Base-by-base conservation (phyloP, 2,113 vertebrate species). In the Chroicocephalus ridibundus region DNA sequence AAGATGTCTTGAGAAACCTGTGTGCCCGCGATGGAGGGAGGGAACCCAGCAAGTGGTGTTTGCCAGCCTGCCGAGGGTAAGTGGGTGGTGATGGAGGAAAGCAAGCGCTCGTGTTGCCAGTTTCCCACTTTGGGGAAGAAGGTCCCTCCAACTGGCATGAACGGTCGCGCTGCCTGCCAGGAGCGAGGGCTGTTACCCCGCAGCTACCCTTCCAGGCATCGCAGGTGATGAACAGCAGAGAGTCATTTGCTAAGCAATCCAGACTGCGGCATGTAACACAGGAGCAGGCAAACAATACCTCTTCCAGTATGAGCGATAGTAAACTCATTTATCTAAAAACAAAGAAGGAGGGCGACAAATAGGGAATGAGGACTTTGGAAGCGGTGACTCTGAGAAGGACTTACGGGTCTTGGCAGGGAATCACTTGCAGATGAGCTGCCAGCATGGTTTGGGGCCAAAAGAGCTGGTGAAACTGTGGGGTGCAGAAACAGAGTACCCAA, bases 21-120 rank as follows among this genome's bases (percentile, higher is more conserved):
- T 36, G 84, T 9, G 32, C 93, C 79, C 3, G 1, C 0, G 5
- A 52, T 4, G 5, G 69, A 82, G 84, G 1, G 71, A 90, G 87
- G 94, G 75, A 96, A 91, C 90, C 92, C 93, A 82, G 91, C 78
- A 91, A 95, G 90, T 57, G 81, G 78, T 91, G 82, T 88, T 96
- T 96, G 93, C 95, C 95, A 96, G 90, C 87, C 78, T 80, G 91
- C 70, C 5, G 7, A 68, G 70, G 81, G 74, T 52, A 57, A 54
- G 95, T 97, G 95, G 95, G 94, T 94, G 95, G 95, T 87, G 94
- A 89, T 22, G 93, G 36, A 91, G 66, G 91, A 80, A 96, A 93
- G 84, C 0, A 6, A 95, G 80, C 0, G 0, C 91, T 94, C 4
- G 0, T 52, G 47, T 34, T 96, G 96, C 95, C 95, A 94, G 91